Evolutionary conservation across 2,113 vertebrate genomes (phyloP).

Genomic region (Triplophysa rosa): DNA sequence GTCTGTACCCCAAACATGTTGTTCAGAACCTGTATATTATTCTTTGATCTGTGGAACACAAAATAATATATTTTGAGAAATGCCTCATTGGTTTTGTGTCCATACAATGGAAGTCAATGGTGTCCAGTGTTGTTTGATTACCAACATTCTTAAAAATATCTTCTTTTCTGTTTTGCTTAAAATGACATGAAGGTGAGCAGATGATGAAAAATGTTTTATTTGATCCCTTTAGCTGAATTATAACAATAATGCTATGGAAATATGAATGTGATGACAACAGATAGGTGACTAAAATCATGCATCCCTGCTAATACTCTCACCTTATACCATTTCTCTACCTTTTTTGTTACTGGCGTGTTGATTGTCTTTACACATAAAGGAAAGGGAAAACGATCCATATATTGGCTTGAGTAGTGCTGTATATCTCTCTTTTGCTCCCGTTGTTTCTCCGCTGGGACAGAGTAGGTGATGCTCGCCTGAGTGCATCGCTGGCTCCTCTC

Average conservation of each 20-base stretch:
- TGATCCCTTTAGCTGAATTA: too few species aligned
- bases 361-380: conserved; percentile 35
- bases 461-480: conserved; percentile 47
- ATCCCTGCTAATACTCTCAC: background rate
- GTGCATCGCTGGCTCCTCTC: conserved; percentile 55
- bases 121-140: too few species aligned
- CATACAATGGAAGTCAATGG: too few species aligned
- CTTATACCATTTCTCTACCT: background rate
- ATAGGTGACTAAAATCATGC: background rate
- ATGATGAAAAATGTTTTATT: too few species aligned
- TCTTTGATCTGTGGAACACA: too few species aligned
- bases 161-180: too few species aligned
- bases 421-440: conserved; percentile 12
- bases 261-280: background rate
- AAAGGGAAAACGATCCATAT: conserved; percentile 42
- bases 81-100: too few species aligned
- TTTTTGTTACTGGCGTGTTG: background rate
- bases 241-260: background rate
- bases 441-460: conserved; percentile 43
- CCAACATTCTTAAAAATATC: too few species aligned
- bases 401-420: conserved; percentile 8
- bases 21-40: too few species aligned
- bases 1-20: too few species aligned
- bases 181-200: too few species aligned
- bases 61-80: too few species aligned